Base-by-base conservation (phyloP, 2,888 invertebrate genomes). In the Campoletis raptor region DNA sequence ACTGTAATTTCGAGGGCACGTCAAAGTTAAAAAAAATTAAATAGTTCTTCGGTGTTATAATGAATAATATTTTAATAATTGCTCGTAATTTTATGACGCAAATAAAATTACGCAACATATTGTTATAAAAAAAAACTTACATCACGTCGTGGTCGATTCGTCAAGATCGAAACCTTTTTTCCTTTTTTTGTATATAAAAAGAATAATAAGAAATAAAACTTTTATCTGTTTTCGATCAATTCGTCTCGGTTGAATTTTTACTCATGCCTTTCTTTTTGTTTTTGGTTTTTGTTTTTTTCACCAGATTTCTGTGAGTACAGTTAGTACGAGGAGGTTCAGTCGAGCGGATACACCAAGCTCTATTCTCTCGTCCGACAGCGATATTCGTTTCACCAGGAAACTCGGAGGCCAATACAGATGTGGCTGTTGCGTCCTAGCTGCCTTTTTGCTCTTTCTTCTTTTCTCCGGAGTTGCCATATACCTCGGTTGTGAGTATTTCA, bases 361-460 rank as follows among this genome's bases (percentile, higher is more conserved):
- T 52, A 97, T 98, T 84, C 95, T 97, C 91, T 97, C 98, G 0
- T 97, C 97, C 89, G 97, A 98, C 95, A 98, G 98, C 91, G 98
- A 98, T 94, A 98, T 98, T 93, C 96, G 98, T 89, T 98, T 98
- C 94, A 98, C 98, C 21, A 96, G 97, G 79, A 98, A 98, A 95
- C 95, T 98, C 90, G 97, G 97, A 89, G 97, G 97, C 81, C 97
- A 98, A 89, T 97, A 98, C 94, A 96, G 97, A 92, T 98, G 98
- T 91, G 98, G 98, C 91, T 98, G 98, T 94, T 98, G 97, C 91
- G 97, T 98, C 83, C 96, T 98, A 85, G 97, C 98, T 48, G 97
- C 97, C 24, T 96, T 98, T 92, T 96, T 98, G 76, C 96, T 98
- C 87, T 96, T 98, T 88, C 95, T 98, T 45, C 96, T 98, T 66